Percentiles rank a stretch among this genome's conserved stretches.
phyloP scores from a whole-genome alignment of 2,113 vertebrate genomes.

The Grammomys dolichurus region DNA sequence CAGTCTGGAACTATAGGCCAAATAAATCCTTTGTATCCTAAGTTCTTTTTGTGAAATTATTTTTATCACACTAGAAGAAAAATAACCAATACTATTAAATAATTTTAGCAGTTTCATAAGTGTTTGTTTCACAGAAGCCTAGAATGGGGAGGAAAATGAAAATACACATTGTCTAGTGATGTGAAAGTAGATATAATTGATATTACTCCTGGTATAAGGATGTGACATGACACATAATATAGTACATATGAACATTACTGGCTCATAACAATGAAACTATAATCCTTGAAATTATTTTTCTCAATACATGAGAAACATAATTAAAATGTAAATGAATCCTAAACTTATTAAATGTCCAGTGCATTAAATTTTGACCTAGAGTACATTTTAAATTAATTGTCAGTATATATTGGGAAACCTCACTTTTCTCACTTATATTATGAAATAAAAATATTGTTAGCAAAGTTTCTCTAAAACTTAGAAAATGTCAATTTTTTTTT shows the following conservation, averaged over 20 bases:
- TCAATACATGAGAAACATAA: neutral
- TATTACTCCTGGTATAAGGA: neutral
- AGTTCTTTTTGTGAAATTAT: neutral
- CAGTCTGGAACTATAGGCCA: neutral
- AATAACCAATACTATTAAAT: neutral
- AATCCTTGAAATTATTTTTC: neutral
- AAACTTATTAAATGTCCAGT: neutral
- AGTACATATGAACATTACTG: neutral
- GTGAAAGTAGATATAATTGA: neutral
- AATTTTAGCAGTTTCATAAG: neutral
- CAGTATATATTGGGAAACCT: neutral
- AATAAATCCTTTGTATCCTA: neutral
- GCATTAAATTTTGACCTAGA: neutral
- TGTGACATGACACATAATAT: too few relatives aligned
- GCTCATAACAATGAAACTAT: neutral
- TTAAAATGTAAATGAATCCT: neutral
- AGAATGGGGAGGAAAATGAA: neutral
- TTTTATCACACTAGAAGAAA: neutral
- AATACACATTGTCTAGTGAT: neutral
- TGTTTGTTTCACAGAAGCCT: neutral
- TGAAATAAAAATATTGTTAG: neutral
- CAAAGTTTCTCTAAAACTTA: neutral
- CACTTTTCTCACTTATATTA: neutral
- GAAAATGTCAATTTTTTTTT: neutral
- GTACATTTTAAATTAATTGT: neutral